Evolutionary conservation across 1,140 invertebrate genomes (phyloP), one percentile per base, ranked within the genome.

Genomic region (Wiebesia pumilae): DNA sequence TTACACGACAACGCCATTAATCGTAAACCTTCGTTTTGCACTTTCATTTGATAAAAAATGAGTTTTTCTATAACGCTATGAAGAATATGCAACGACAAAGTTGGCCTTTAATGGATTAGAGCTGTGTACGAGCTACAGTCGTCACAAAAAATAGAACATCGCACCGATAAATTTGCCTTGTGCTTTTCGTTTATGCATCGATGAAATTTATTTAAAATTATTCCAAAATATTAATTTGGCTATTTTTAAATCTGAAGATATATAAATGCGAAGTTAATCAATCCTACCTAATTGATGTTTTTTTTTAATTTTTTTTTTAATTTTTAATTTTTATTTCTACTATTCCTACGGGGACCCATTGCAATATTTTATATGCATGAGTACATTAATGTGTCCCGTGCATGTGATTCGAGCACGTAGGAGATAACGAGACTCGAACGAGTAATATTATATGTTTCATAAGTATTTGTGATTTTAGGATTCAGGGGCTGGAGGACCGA

Each of bases 401-500:
- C 40, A 10, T 1, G 16, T 35, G 10, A 40, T 43, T 73, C 10
- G 10, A 38, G 24, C 10, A 40, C n/a, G 43, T 43, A n/a, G 19
- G 10, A 75, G 14, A 75, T 38, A 43, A 12, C 9, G 7, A 6
- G 0, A 19, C 4, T 79, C n/a, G 12, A 58, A 21, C n/a, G 21
- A 6, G 0, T 9, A 21, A 58, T 58, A 21, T 65, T 67, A 3
- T 43, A n/a, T 75, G 43, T 75, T 7, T 75, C 0, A 75, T 75
- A 43, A 43, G 35, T 43, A 43, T 82, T 84, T 65, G 81, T 90
- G 87, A 65, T 93, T 93, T 54, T 88, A 94, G 94, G 94, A 94
- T 90, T 94, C 94, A 27, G 93, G 94, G 35, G 92, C 93, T 78
- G 94, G 92, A 84, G 93, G 91, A 88, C 91, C 92, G n/a, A 90